A percentile compares a stretch with the other conserved stretches of the same genome.
Evolutionary conservation across 1,140 invertebrate species (phyloP).

Genomic region (Whitmania pigra): DNA sequence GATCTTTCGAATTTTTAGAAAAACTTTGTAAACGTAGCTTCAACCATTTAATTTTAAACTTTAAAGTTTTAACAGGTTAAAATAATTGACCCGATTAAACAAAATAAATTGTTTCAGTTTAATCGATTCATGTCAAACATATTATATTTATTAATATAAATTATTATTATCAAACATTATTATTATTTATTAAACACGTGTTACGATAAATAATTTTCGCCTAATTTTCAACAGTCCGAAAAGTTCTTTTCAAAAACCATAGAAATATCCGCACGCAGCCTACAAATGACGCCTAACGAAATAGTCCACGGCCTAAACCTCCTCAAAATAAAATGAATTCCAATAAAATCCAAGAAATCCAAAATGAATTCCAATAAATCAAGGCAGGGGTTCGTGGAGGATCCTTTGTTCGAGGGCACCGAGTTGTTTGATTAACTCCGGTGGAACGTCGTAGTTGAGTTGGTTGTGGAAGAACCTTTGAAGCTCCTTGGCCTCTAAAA

Average conservation of each 20-base stretch:
- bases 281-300: neutral
- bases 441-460: constrained; percentile 72
- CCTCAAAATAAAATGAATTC: neutral
- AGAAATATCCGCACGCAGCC: neutral
- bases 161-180: no score
- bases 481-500: constrained; percentile 67
- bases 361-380: neutral
- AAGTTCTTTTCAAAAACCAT: neutral
- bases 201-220: no score
- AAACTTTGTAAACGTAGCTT: no score
- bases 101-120: no score
- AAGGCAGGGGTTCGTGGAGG: constrained; percentile 8
- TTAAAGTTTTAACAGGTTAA: no score
- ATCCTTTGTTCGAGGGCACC: constrained; percentile 51
- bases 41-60: no score
- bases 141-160: no score
- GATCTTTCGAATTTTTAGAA: no score
- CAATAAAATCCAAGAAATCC: no score
- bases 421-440: constrained; percentile 60
- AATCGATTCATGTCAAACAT: no score
- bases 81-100: no score
- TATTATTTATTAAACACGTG: no score
- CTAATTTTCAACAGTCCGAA: neutral
- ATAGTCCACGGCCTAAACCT: neutral
- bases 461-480: constrained; percentile 81